A percentile compares a stretch with the other conserved stretches of the same genome.
Conservation (phyloP, 2,797 vertebrate genomes). For the Cetoscarus ocellatus region DNA sequence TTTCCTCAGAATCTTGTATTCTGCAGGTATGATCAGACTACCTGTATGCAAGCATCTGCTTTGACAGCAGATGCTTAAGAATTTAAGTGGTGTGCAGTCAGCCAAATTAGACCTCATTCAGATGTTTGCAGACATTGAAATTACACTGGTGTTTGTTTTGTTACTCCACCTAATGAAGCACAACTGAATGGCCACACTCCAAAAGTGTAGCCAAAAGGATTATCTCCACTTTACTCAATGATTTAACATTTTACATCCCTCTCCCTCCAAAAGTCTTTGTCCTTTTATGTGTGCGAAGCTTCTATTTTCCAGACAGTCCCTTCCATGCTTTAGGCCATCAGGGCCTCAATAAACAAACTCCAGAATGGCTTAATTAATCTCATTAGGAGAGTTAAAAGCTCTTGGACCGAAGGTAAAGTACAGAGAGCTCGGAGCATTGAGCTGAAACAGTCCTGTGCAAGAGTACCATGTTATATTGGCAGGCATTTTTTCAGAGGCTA, state of each 20-base stretch:
- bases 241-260: constrained; percentile 45
- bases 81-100: neutral
- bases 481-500: constrained; percentile 46
- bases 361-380: constrained; percentile 80
- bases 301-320: constrained; percentile 42
- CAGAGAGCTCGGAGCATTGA: constrained; percentile 42
- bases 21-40: too few species aligned
- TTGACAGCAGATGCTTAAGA: neutral
- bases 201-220: constrained; percentile 38
- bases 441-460: constrained; percentile 30
- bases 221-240: constrained; percentile 34
- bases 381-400: constrained; percentile 76
- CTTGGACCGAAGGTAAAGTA: constrained; percentile 57
- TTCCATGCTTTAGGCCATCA: constrained; percentile 62
- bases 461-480: constrained; percentile 36
- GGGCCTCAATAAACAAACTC: constrained; percentile 77
- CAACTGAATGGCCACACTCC: constrained; percentile 3
- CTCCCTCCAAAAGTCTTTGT: constrained; percentile 23
- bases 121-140: neutral
- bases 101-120: neutral
- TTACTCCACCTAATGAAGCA: neutral
- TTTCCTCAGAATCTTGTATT: too few species aligned
- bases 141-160: constrained; percentile 1
- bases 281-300: constrained; percentile 38
- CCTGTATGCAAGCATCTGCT: neutral